Conservation (phyloP, 1,140 invertebrate genomes). For the Meloidogyne hapla region DNA sequence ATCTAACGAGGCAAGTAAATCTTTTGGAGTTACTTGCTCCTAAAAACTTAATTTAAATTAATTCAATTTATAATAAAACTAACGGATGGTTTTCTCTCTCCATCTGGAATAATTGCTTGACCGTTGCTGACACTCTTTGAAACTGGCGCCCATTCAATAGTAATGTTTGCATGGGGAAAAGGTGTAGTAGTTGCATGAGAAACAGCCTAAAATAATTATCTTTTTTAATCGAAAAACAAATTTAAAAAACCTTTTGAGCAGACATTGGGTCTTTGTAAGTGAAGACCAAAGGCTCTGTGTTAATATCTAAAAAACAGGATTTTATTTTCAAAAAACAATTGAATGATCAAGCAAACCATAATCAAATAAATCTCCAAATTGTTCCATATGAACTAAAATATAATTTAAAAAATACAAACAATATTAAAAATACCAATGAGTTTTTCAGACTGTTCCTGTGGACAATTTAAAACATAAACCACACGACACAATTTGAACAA, state of each 20-base stretch:
- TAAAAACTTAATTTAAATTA: background rate
- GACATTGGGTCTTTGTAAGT: slow-evolving; percentile 37
- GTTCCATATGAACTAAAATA: slow-evolving; percentile 32
- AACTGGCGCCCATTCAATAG: slow-evolving; percentile 38
- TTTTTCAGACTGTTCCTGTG: slow-evolving; percentile 23
- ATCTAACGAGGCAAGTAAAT: slow-evolving; percentile 17
- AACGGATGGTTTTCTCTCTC: slow-evolving; percentile 29
- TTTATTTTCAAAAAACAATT: background rate
- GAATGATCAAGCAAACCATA: background rate
- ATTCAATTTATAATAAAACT: background rate
- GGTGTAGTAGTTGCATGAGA: slow-evolving; percentile 9
- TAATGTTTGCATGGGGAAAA: slow-evolving; percentile 14
- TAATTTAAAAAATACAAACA: background rate
- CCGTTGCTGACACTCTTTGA: slow-evolving; percentile 11
- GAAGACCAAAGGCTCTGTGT: slow-evolving; percentile 18
- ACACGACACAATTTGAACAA: slow-evolving; percentile 27
- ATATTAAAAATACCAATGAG: slow-evolving; percentile 17
- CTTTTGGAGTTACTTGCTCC: slow-evolving; percentile 24
- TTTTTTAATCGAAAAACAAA: background rate
- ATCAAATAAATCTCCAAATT: slow-evolving; percentile 36
- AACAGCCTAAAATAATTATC: slow-evolving; percentile 26
- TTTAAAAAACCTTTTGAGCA: slow-evolving; percentile 32
- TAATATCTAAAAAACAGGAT: background rate
- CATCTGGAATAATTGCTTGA: slow-evolving; percentile 28
- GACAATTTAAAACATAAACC: slow-evolving; percentile 29